Conservation (phyloP, 2,113 vertebrate species). For the Odontophorus gujanensis region DNA sequence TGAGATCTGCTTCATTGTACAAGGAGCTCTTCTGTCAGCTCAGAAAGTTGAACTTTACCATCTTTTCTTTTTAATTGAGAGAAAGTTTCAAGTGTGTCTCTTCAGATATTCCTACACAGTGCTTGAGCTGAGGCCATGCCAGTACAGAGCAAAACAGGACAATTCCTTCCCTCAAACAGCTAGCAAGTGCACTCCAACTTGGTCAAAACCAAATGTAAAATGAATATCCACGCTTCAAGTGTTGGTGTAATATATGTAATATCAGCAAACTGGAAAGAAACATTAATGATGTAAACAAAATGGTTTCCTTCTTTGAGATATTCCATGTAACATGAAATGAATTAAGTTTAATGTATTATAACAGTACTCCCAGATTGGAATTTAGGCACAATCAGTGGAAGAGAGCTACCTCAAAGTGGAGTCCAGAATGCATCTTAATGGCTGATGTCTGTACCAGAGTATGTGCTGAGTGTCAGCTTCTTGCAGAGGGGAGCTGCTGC, state of each 20-base stretch:
- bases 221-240: not conserved
- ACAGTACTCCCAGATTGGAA: not conserved
- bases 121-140: not conserved
- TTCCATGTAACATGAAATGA: rapidly evolving
- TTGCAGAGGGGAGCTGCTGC: not conserved
- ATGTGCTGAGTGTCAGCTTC: not conserved
- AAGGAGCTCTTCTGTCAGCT: not conserved
- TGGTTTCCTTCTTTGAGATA: not conserved
- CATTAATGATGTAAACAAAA: not conserved
- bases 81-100: not conserved
- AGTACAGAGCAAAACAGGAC: not conserved
- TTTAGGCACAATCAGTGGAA: not conserved
- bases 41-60: not conserved
- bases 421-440: not conserved
- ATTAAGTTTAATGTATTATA: not conserved
- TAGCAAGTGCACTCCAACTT: not conserved
- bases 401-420: not conserved
- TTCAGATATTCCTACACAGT: not conserved
- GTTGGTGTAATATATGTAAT: not conserved
- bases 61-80: not conserved
- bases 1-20: slow-evolving; percentile 32
- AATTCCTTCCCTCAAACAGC: not conserved
- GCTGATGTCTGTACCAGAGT: not conserved
- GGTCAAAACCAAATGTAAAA: not conserved
- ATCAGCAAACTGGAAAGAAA: not conserved